Conservation (phyloP, 1,140 invertebrate genomes). For the Luehdorfia chinensis region DNA sequence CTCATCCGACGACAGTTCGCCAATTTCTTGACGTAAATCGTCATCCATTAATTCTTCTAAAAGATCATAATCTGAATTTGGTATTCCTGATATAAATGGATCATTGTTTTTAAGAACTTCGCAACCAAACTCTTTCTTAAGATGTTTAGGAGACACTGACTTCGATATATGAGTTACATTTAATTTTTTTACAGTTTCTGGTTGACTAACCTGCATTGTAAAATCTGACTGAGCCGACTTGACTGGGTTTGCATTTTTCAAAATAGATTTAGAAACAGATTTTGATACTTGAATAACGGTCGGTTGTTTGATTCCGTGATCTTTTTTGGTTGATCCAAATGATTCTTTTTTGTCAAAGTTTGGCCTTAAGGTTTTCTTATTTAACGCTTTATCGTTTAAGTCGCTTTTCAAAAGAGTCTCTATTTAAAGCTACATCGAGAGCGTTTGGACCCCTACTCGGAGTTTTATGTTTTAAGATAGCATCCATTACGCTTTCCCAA, state of each 20-base stretch:
- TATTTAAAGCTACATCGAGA: constrained; percentile 49
- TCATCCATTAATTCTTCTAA: constrained; percentile 67
- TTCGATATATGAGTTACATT: constrained; percentile 11
- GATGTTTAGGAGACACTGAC: constrained; percentile 13
- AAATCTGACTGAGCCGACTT: too few species aligned
- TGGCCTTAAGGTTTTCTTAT: too few species aligned
- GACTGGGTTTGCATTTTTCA: too few species aligned
- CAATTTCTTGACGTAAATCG: constrained; percentile 64
- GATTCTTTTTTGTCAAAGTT: too few species aligned
- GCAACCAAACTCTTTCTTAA: constrained; percentile 22
- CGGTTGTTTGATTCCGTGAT: too few species aligned
- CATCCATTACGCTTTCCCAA: constrained; percentile 59
- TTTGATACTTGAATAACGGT: too few species aligned
- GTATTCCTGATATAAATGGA: constrained; percentile 53
- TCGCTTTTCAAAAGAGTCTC: constrained; percentile 31
- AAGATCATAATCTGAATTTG: constrained; percentile 58
- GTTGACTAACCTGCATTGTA: too few species aligned
- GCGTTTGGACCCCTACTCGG: constrained; percentile 52
- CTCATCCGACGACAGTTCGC: constrained; percentile 60
- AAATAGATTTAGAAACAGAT: too few species aligned
- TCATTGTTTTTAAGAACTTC: constrained; percentile 28
- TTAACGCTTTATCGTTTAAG: too few species aligned
- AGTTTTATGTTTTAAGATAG: constrained; percentile 53
- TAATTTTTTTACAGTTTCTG: background rate
- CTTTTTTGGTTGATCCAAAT: too few species aligned